These are phyloP conservation scores for Pseudopleuronectes americanus DNA, from an alignment of 2,797 vertebrate genomes.

Conservation along the genomic window DNA sequence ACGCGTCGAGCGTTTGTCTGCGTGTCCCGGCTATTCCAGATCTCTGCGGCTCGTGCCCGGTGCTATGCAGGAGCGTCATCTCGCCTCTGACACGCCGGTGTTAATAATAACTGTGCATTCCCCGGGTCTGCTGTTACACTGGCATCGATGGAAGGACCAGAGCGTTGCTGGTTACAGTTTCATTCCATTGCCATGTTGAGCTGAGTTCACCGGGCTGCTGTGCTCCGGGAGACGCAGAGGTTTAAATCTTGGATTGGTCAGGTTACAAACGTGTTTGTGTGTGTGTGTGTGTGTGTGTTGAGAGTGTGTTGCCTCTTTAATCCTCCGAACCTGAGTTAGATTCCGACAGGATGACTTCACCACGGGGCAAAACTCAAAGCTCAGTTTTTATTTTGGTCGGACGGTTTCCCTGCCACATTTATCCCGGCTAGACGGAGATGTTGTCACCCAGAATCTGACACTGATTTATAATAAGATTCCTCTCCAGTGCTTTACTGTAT, in stretches of 20 bases:
- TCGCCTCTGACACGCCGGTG: conserved; percentile 44
- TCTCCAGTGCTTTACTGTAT: background rate
- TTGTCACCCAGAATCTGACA: conserved; percentile 19
- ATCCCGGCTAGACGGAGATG: conserved; percentile 14
- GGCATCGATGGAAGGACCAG: conserved; percentile 42
- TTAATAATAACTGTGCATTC: conserved; percentile 77
- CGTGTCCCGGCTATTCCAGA: conserved; percentile 49
- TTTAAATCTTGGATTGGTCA: conserved; percentile 45
- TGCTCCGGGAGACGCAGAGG: conserved; percentile 18
- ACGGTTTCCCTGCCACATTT: conserved; percentile 22
- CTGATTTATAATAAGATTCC: conserved; percentile 10
- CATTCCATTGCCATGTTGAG: conserved; percentile 62
- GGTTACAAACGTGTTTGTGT: conserved; percentile 38
- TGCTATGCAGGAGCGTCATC: conserved; percentile 49
- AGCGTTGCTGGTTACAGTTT: conserved; percentile 60
- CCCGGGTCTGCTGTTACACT: conserved; percentile 62
- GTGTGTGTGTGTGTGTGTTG: conserved; percentile 10
- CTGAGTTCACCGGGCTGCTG: conserved; percentile 21
- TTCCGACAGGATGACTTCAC: conserved; percentile 39
- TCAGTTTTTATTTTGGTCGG: conserved; percentile 15
- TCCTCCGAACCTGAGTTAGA: conserved; percentile 20
- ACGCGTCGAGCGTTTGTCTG: conserved; percentile 10
- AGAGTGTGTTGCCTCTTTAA: conserved; percentile 29
- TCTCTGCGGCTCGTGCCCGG: conserved; percentile 39
- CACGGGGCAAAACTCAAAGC: conserved; percentile 15